A percentile compares a stretch with the other conserved stretches of the same genome.
phyloP scores from a whole-genome alignment of 1,140 invertebrate genomes.

The Pomacea maculata region DNA sequence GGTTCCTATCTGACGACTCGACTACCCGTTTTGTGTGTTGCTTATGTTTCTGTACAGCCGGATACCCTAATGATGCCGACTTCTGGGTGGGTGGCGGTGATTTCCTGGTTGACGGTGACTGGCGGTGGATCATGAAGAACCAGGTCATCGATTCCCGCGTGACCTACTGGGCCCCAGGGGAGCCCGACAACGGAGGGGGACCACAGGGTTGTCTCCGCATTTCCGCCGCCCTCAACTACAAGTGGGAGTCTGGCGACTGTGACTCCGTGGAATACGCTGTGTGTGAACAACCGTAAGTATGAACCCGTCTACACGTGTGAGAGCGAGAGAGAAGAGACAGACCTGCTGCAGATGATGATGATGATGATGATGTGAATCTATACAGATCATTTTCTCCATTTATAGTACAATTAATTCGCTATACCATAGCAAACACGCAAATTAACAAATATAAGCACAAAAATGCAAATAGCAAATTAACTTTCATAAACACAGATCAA shows the following conservation, averaged over 20 bases:
- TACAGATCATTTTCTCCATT: too few relatives aligned
- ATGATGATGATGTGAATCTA: too few relatives aligned
- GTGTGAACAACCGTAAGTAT: constrained; percentile 17
- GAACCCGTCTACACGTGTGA: background rate
- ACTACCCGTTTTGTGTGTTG: background rate
- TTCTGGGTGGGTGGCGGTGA: constrained; percentile 18
- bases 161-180: constrained; percentile 12
- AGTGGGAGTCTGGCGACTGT: constrained; percentile 16
- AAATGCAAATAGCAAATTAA: too few relatives aligned
- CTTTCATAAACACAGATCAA: too few relatives aligned
- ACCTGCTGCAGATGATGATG: too few relatives aligned
- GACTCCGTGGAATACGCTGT: constrained; percentile 16
- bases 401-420: too few relatives aligned
- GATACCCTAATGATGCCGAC: constrained; percentile 9
- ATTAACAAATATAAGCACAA: too few relatives aligned
- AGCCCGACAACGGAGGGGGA: constrained; percentile 14
- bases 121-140: constrained; percentile 11
- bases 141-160: background rate
- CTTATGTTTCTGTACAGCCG: background rate
- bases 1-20: too few relatives aligned
- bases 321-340: too few relatives aligned
- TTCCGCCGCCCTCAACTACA: constrained; percentile 10
- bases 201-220: constrained; percentile 18
- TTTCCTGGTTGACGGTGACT: constrained; percentile 13
- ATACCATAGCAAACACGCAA: too few relatives aligned